These are phyloP conservation scores for Trilocha varians DNA, from an alignment of 2,888 invertebrate species.

Conservation along the genomic window DNA sequence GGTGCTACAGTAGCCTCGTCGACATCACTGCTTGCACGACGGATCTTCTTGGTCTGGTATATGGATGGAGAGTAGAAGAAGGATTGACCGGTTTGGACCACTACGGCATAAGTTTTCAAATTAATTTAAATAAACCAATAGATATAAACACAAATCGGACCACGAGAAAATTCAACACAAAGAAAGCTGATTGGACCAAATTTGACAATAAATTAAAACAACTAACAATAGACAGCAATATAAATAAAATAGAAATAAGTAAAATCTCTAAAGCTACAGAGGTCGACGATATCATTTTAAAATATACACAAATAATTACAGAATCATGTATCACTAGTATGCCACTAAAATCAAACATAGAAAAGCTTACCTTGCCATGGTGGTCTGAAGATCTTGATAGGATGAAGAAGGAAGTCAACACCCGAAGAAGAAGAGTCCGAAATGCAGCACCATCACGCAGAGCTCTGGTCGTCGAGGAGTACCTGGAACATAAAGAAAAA, in stretches of 20 bases:
- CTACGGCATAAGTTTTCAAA: conserved; percentile 6
- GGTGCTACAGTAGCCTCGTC: not conserved
- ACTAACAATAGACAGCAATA: not conserved
- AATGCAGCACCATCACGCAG: conserved; percentile 6
- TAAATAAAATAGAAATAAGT: not conserved
- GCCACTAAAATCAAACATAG: conserved; percentile 1
- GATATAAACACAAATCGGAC: not conserved
- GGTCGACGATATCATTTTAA: not conserved
- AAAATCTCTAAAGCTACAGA: not conserved
- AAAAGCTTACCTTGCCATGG: conserved; percentile 3
- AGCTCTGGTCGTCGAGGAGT: not conserved
- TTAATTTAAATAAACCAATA: not conserved
- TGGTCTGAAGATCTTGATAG: conserved; percentile 3
- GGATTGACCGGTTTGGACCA: conserved; percentile 11
- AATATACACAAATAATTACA: conserved; percentile 1
- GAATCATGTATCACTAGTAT: conserved; percentile 2
- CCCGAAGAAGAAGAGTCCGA: not conserved
- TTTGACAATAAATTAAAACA: conserved; percentile 2
- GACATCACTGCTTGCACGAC: conserved; percentile 9
- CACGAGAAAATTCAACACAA: conserved; percentile 5
- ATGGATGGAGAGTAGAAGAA: conserved; percentile 8
- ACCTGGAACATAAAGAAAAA: no score
- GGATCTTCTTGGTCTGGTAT: conserved; percentile 1
- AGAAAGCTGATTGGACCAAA: conserved; percentile 2
- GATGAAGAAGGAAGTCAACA: not conserved